Evolutionary conservation across 2,888 invertebrate species (phyloP), one percentile per base, ranked within the genome.

Genomic region (Aradus depressus): DNA sequence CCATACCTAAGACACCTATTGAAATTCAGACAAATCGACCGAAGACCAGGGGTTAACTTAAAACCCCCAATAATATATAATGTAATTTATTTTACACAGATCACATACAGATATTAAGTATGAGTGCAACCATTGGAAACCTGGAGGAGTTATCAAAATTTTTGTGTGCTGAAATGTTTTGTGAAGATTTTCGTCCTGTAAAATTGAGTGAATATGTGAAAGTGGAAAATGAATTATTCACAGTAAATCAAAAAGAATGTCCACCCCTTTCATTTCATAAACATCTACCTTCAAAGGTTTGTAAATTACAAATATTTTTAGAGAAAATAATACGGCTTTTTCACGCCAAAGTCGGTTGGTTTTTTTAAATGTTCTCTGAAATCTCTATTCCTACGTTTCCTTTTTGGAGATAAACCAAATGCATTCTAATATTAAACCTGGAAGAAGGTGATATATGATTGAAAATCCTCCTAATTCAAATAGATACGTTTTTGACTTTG

Each of bases 51-150:
- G n/a, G n/a, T n/a, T n/a, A n/a, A n/a, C n/a, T n/a, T n/a, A n/a
- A n/a, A n/a, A n/a, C 6, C 14, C 8, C 16, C 14, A 6, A 37
- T 14, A n/a, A 37, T 37, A 12, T n/a, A 37, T 22, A 14, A 12
- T 23, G 3, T 18, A 32, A 28, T 31, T 44, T 26, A 26, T 47
- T 8, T 35, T 25, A 5, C 39, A 22, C 44, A 79, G 79, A 72
- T 37, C 70, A 70, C 50, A 81, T 88, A 53, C 93, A 93, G 66
- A 81, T 97, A 52, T 77, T 97, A 16, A 95, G 92, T 19, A 96
- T 97, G 93, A 93, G 92, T 68, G 97, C 97, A 0, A 97, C 97
- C 0, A 84, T 97, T 60, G 92, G 89, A 52, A 96, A 97, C 70
- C 71, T 95, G 48, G 66, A 75, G 0, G 89, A 95, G 63, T 64